Evolutionary conservation across 2,888 invertebrate species (phyloP).

Genomic region (Trissoscelio sp.): DNA sequence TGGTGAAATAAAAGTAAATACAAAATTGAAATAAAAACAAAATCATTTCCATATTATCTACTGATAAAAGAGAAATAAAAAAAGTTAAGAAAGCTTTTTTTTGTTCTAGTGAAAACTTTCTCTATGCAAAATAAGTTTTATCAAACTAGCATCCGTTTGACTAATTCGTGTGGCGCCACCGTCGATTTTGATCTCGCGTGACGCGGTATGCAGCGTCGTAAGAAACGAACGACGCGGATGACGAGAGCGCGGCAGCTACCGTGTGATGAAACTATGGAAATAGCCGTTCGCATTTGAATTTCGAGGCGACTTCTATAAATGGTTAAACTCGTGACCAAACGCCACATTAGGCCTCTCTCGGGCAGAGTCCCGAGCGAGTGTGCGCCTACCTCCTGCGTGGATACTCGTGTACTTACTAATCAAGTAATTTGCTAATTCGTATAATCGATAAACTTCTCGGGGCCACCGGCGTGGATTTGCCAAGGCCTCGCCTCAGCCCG

Average conservation of each 20-base stretch:
- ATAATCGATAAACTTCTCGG: constrained; percentile 65
- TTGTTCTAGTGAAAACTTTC: too few relatives aligned
- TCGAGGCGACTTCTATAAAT: constrained; percentile 64
- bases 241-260: constrained; percentile 42
- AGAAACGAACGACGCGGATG: constrained; percentile 24
- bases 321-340: constrained; percentile 65
- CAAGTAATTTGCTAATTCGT: constrained; percentile 70
- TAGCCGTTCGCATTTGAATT: constrained; percentile 61
- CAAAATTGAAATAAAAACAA: background rate
- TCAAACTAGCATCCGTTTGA: background rate
- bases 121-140: background rate
- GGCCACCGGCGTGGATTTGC: constrained; percentile 66
- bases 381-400: constrained; percentile 54
- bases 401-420: constrained; percentile 63
- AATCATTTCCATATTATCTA: too few relatives aligned
- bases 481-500: constrained; percentile 45
- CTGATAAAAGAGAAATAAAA: too few relatives aligned
- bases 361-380: constrained; percentile 15
- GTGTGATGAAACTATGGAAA: constrained; percentile 65
- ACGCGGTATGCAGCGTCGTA: constrained; percentile 18
- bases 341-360: constrained; percentile 43
- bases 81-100: too few relatives aligned
- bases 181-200: constrained; percentile 22
- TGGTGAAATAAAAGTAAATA: too few relatives aligned
- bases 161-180: constrained; percentile 29